Conservation (phyloP, 2,888 invertebrate genomes). For the Nomada ruficornis region DNA sequence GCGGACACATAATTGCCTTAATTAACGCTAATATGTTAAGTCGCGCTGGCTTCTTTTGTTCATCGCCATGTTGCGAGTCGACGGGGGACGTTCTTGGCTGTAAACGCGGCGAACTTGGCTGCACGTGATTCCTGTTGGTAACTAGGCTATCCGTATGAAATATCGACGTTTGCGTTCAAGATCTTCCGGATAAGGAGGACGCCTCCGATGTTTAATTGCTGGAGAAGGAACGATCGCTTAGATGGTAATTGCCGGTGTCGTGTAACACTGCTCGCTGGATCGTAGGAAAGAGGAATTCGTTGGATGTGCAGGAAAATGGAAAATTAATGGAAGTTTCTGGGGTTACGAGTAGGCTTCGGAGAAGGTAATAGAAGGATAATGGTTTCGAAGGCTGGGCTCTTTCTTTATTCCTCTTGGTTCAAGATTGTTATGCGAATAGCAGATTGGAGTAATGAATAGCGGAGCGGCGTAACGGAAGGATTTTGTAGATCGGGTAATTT, state of each 20-base stretch:
- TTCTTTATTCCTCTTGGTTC: too few relatives aligned
- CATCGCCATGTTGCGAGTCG: conserved; percentile 66
- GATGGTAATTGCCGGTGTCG: conserved; percentile 33
- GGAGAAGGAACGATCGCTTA: conserved; percentile 20
- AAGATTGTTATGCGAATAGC: too few relatives aligned
- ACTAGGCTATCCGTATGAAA: conserved; percentile 50
- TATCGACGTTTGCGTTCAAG: conserved; percentile 42
- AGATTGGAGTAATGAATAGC: too few relatives aligned
- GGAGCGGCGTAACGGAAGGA: too few relatives aligned
- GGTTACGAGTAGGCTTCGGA: too few relatives aligned
- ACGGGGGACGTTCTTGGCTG: conserved; percentile 40
- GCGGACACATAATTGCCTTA: conserved; percentile 84
- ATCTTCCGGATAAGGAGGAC: conserved; percentile 21
- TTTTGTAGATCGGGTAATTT: too few relatives aligned
- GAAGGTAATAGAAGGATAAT: too few relatives aligned
- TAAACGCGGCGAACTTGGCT: conserved; percentile 38
- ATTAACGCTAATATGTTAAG: conserved; percentile 84
- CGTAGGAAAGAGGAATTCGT: background rate
- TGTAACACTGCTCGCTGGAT: conserved; percentile 12
- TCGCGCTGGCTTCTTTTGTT: conserved; percentile 83
- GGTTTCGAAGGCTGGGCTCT: too few relatives aligned
- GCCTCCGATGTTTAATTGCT: conserved; percentile 36
- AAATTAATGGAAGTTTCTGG: background rate
- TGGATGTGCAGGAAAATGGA: background rate
- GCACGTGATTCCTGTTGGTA: conserved; percentile 53